Evolutionary conservation across 1,140 invertebrate genomes (phyloP), one percentile per base, ranked within the genome.

Genomic region (Helicoverpa armigera): DNA sequence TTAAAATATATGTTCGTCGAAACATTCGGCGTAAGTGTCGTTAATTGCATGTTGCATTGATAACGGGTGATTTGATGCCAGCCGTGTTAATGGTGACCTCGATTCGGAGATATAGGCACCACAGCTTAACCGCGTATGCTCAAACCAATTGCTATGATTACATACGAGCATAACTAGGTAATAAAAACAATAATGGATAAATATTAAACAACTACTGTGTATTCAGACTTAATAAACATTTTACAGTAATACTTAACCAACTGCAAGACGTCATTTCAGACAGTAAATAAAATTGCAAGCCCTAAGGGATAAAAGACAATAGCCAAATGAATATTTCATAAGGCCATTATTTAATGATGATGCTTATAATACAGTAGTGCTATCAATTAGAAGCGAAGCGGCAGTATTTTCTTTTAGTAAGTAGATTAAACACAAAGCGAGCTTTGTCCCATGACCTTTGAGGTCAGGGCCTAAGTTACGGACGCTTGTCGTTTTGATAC

Each of bases 301-400:
- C 63, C 63, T 60, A 70, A 70, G 53, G 67, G 73, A 85, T 82
- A 86, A 85, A 88, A 88, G 81, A 89, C 87, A 89, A 90, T 87
- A 83, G 84, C 78, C 69, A 69, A 80, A 90, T 89, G 84, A 89
- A 90, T 90, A 90, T 90, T 91, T 84, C 86, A 91, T 91, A 82
- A 89, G 80, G 72, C 81, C 83, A 84, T 85, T 89, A 88, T 88
- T 86, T 89, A 90, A 89, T 89, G 85, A 85, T 84, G 82, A 80
- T 83, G 79, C 84, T 82, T 80, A 89, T 86, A 88, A 90, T 91
- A 83, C 85, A 86, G 81, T 85, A 85, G 82, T 86, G 80, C 85
- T 84, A 90, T 90, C 89, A 88, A 91, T 91, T 91, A 90, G 86
- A 88, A 82, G 85, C 83, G 80, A 87, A 75, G 77, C 80, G 82